phyloP scores from a whole-genome alignment of 2,888 invertebrate species.

The Octonoba sinensis region DNA sequence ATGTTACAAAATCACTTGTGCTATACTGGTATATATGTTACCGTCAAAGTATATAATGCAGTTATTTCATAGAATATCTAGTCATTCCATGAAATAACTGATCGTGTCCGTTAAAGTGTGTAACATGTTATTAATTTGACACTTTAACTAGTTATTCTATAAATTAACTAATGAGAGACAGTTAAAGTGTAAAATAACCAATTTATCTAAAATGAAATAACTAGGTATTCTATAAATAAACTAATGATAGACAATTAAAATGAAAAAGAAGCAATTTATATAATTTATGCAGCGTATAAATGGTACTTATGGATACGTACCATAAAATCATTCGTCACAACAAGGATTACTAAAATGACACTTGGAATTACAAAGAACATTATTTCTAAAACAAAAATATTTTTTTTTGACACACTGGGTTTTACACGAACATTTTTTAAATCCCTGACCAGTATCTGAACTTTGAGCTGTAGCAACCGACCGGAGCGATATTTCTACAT shows the following conservation, averaged over 20 bases:
- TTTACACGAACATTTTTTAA: slow-evolving; percentile 49
- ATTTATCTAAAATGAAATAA: too few species aligned
- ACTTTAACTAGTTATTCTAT: slow-evolving; percentile 52
- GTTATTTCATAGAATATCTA: slow-evolving; percentile 51
- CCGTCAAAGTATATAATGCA: slow-evolving; percentile 53
- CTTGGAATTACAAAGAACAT: too few species aligned
- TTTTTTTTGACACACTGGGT: slow-evolving; percentile 51
- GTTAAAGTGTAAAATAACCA: too few species aligned
- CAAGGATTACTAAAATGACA: too few species aligned
- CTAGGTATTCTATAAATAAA: too few species aligned
- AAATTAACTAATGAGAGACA: too few species aligned
- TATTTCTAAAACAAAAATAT: slow-evolving; percentile 49
- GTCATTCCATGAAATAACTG: slow-evolving; percentile 47
- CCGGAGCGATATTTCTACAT: slow-evolving; percentile 53
- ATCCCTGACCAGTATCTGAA: slow-evolving; percentile 49
- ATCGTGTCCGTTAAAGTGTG: slow-evolving; percentile 48
- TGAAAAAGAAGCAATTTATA: slow-evolving; percentile 40
- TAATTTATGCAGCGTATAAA: slow-evolving; percentile 43
- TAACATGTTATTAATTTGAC: slow-evolving; percentile 44
- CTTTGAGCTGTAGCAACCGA: slow-evolving; percentile 55
- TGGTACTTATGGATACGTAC: slow-evolving; percentile 37
- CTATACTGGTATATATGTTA: slow-evolving; percentile 28
- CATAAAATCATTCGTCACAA: slow-evolving; percentile 13
- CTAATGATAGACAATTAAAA: slow-evolving; percentile 39
- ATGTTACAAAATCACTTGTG: too few species aligned